Base-by-base conservation (phyloP, 1,140 invertebrate species). In the Procambarus clarkii region DNA sequence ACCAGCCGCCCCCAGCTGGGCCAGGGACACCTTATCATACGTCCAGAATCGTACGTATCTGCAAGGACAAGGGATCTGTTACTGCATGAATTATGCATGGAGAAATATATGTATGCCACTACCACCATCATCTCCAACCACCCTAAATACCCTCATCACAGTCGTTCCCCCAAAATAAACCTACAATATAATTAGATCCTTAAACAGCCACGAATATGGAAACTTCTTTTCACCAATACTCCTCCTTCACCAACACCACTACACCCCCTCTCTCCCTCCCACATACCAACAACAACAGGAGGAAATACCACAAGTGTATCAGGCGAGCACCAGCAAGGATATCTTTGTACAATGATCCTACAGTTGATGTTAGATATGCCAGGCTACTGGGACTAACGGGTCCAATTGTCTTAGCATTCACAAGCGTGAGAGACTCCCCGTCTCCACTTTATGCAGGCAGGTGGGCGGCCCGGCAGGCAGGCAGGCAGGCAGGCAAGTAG, bases 321-420 rank as follows among this genome's bases (percentile, higher is more conserved):
- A 74, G 7, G n/a, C 69, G n/a, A 74, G 7, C n/a, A 8, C 0
- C n/a, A 34, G 69, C 69, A 74, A 74, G n/a, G 69, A 34, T 74
- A 74, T 74, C 69, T 44, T 74, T 34, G n/a, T n/a, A 24, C n/a
- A 74, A 74, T 74, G 46, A 8, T 58, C n/a, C n/a, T 86, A 34
- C 24, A 86, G 60, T n/a, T 34, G 84, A 86, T 54, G 60, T 24
- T 24, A 82, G 80, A 82, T 34, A 82, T 82, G 60, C 80, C 48
- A 24, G 60, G 48, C 45, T 11, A 24, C 50, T 60, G 80, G 21
- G 80, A 82, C 80, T 34, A 60, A 82, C 48, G 44, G 21, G 80
- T 44, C 54, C 80, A 82, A 82, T 82, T 82, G 80, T 82, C 80
- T 60, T 82, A 60, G 34, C 60, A 54, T 82, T 82, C 69, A 74